Percentiles rank a stretch among this genome's conserved stretches.
phyloP scores from a whole-genome alignment of 2,797 vertebrate species.

The Adelosebastes latens region DNA sequence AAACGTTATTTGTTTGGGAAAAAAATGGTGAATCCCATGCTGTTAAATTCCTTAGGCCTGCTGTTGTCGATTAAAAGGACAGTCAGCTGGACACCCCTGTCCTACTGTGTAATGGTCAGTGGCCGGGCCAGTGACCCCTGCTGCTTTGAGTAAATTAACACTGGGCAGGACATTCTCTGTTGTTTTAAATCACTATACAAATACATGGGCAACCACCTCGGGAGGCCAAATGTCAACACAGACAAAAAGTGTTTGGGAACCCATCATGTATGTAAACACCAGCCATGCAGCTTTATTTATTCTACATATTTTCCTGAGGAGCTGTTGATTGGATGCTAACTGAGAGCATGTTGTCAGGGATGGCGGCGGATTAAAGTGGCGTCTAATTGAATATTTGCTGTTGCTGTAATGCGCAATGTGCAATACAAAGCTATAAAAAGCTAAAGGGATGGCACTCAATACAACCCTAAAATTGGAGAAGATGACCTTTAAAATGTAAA shows the following conservation, averaged over 20 bases:
- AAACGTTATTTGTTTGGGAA: conserved; percentile 82
- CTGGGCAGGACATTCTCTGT: conserved; percentile 77
- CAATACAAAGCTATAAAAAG: conserved; percentile 36
- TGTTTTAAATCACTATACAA: conserved; percentile 81
- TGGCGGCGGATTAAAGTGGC: conserved; percentile 44
- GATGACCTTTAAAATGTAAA: conserved; percentile 77
- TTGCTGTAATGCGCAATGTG: conserved; percentile 13
- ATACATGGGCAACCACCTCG: conserved; percentile 66
- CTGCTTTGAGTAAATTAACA: conserved; percentile 87
- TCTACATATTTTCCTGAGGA: conserved; percentile 39
- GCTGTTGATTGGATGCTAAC: conserved; percentile 43
- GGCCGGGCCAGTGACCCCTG: conserved; percentile 80
- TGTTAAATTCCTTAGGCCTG: conserved; percentile 87
- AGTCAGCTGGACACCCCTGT: conserved; percentile 87
- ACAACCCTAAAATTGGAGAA: conserved; percentile 45
- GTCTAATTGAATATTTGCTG: conserved; percentile 55
- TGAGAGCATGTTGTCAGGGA: conserved; percentile 32
- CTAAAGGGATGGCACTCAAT: conserved; percentile 35
- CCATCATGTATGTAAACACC: conserved; percentile 51
- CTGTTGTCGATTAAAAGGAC: conserved; percentile 89
- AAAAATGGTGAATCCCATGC: conserved; percentile 80
- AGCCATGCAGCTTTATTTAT: conserved; percentile 44
- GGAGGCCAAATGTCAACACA: conserved; percentile 65
- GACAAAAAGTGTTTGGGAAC: conserved; percentile 27
- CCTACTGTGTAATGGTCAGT: conserved; percentile 90